Percentiles rank a stretch among this genome's conserved stretches.
Conservation (phyloP, 2,888 invertebrate species). For the Rhimphoctona megacephalus region DNA sequence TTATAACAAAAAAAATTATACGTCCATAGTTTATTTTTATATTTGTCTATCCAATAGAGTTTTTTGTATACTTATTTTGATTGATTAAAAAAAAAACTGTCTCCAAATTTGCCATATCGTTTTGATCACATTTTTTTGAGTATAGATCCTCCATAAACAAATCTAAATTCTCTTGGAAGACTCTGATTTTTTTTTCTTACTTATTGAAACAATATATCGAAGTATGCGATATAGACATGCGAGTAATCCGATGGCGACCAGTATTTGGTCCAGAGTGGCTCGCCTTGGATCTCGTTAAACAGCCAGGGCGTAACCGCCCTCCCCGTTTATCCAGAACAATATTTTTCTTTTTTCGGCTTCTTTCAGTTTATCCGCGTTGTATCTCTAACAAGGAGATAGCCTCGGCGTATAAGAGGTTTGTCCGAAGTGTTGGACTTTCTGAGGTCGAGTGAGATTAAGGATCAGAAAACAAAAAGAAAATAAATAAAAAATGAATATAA, state of each 20-base stretch:
- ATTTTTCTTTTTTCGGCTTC: slow-evolving; percentile 26
- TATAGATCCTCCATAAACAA: neutral
- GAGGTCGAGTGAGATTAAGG: slow-evolving; percentile 34
- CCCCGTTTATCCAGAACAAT: slow-evolving; percentile 60
- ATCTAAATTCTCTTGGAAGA: neutral
- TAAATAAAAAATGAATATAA: slow-evolving; percentile 6
- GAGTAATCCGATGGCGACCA: slow-evolving; percentile 41
- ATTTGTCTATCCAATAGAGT: neutral
- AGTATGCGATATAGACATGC: slow-evolving; percentile 8
- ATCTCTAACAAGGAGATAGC: slow-evolving; percentile 47
- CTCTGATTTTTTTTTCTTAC: slow-evolving; percentile 28
- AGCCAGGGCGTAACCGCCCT: slow-evolving; percentile 45
- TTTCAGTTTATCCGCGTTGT: slow-evolving; percentile 32
- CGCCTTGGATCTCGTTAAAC: slow-evolving; percentile 60
- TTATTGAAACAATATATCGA: slow-evolving; percentile 36
- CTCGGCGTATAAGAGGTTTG: slow-evolving; percentile 26
- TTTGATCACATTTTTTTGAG: neutral
- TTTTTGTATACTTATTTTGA: neutral
- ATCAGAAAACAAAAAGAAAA: slow-evolving; percentile 20
- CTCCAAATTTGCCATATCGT: neutral
- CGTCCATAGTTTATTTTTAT: neutral
- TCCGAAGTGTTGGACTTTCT: slow-evolving; percentile 29
- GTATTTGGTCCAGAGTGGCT: slow-evolving; percentile 45
- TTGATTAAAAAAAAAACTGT: neutral
- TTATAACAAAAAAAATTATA: neutral